phyloP scores from a whole-genome alignment of 2,888 invertebrate species.

The Lepidochrysops patricia region DNA sequence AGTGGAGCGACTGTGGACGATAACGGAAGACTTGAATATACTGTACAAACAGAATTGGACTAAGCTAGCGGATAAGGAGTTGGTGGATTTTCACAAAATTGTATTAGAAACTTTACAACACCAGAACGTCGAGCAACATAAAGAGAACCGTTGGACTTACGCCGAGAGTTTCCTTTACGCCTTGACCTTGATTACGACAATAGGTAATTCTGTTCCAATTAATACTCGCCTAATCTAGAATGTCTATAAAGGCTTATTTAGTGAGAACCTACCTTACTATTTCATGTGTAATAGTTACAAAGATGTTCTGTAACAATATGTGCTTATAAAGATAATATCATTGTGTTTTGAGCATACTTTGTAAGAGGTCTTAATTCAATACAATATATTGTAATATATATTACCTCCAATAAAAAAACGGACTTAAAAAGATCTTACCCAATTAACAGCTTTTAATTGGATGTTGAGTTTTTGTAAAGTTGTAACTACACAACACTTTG shows the following conservation, averaged over 20 bases:
- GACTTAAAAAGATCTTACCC: too few species aligned
- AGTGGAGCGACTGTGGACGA: constrained; percentile 88
- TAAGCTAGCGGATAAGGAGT: constrained; percentile 87
- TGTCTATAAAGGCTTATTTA: not conserved
- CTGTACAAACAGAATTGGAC: constrained; percentile 95
- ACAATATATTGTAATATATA: too few species aligned
- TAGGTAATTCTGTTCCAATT: constrained; percentile 78
- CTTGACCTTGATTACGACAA: constrained; percentile 93
- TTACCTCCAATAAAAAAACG: too few species aligned
- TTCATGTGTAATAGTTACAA: too few species aligned
- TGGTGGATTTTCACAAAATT: constrained; percentile 86
- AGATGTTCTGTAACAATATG: too few species aligned
- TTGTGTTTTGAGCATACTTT: too few species aligned
- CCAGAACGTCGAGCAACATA: constrained; percentile 42
- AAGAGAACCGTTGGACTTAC: constrained; percentile 88
- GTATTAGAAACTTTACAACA: constrained; percentile 63
- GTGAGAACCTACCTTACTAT: not conserved
- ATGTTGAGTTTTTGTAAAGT: too few species aligned
- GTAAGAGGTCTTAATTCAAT: too few species aligned
- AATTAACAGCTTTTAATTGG: too few species aligned
- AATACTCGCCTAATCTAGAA: not conserved
- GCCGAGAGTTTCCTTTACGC: constrained; percentile 94
- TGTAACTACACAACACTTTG: not conserved
- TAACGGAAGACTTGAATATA: constrained; percentile 90
- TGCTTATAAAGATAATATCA: too few species aligned